phyloP scores from a whole-genome alignment of 1,140 invertebrate species.

The Helicoverpa armigera region DNA sequence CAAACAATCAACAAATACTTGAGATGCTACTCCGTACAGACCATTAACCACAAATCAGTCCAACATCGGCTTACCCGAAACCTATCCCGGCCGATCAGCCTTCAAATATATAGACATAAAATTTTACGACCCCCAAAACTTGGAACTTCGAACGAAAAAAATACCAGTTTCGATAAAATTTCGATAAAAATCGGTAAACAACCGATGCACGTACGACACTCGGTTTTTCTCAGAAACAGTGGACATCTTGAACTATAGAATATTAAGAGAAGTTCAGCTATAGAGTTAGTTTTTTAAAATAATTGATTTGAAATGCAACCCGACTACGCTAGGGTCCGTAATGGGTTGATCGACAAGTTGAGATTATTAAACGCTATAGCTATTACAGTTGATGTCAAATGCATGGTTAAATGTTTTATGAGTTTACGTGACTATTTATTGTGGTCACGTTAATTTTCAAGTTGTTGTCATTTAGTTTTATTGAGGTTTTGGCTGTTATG shows the following conservation, averaged over 20 bases:
- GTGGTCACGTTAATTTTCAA: not conserved
- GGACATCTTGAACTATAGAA: constrained; percentile 57
- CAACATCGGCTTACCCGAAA: constrained; percentile 8
- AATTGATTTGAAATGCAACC: constrained; percentile 46
- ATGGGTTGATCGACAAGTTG: constrained; percentile 24
- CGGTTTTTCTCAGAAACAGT: constrained; percentile 66
- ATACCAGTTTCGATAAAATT: constrained; percentile 72
- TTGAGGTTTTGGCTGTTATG: no score
- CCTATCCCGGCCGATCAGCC: constrained; percentile 32
- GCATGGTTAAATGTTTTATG: constrained; percentile 25
- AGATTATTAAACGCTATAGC: constrained; percentile 40
- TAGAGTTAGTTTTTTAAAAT: constrained; percentile 31
- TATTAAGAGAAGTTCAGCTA: constrained; percentile 63
- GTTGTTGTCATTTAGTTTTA: not conserved
- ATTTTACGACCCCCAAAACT: constrained; percentile 67
- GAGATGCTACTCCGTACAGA: not conserved
- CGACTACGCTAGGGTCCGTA: constrained; percentile 5
- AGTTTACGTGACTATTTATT: constrained; percentile 28
- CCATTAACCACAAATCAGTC: constrained; percentile 13
- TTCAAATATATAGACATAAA: constrained; percentile 77
- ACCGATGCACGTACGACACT: constrained; percentile 71
- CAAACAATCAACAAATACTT: constrained; percentile 17
- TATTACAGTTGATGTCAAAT: constrained; percentile 25
- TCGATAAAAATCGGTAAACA: constrained; percentile 80
- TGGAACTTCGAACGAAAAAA: constrained; percentile 51